phyloP scores from a whole-genome alignment of 2,888 invertebrate genomes.

The Xylota segnis region DNA sequence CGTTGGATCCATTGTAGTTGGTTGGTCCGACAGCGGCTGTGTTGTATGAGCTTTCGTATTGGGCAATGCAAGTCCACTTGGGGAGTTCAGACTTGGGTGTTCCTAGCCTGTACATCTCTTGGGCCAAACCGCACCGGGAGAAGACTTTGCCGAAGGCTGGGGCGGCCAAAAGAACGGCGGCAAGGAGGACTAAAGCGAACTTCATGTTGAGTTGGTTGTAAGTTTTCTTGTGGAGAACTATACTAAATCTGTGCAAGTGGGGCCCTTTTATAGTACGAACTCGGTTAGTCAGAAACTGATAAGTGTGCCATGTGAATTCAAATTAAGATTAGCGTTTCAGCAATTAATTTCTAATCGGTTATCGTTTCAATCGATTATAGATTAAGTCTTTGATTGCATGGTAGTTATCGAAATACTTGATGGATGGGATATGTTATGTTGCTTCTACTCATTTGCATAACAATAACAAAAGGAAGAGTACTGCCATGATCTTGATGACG shows the following conservation, averaged over 20 bases:
- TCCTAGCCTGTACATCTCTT: constrained; percentile 82
- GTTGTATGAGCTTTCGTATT: constrained; percentile 83
- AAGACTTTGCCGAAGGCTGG: constrained; percentile 78
- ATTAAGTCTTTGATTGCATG: no score
- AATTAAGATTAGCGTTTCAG: no score
- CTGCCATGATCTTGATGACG: no score
- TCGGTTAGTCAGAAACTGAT: no score
- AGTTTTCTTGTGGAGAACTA: constrained; percentile 20
- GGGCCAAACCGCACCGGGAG: constrained; percentile 81
- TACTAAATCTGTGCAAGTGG: neutral
- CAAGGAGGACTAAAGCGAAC: constrained; percentile 42
- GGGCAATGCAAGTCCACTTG: constrained; percentile 81
- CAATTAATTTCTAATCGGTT: no score
- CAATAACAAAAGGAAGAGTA: no score
- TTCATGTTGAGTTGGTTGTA: constrained; percentile 25
- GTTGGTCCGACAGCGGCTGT: constrained; percentile 84
- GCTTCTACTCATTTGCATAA: no score
- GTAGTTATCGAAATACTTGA: no score
- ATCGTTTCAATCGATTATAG: no score
- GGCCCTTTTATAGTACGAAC: no score
- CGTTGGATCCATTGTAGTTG: constrained; percentile 85
- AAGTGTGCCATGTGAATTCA: no score
- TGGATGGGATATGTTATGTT: no score
- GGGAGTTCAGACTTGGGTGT: constrained; percentile 81
- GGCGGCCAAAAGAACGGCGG: constrained; percentile 72